Conservation (phyloP, 1,140 invertebrate genomes). For the Atta colombica region DNA sequence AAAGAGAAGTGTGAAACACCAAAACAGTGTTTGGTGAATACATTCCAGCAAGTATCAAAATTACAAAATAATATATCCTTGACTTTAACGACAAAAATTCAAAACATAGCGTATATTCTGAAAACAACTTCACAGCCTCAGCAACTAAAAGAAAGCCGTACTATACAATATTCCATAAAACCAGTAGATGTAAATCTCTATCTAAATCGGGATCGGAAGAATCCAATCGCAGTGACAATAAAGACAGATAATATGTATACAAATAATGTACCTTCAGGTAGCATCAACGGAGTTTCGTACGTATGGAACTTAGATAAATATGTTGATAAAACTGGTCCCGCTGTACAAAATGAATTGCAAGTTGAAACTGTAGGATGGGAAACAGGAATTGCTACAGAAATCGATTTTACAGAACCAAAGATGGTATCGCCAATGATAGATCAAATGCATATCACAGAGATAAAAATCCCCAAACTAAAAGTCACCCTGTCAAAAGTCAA, state of each 20-base stretch:
- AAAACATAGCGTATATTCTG: conserved; percentile 14
- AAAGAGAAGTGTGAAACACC: conserved; percentile 51
- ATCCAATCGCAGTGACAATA: neutral
- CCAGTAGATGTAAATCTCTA: neutral
- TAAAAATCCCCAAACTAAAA: neutral
- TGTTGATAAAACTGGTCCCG: neutral
- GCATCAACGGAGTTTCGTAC: neutral
- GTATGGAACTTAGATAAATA: conserved; percentile 43
- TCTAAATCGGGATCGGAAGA: too few species aligned
- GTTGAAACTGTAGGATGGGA: neutral
- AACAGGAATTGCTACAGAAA: neutral
- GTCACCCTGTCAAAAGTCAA: neutral
- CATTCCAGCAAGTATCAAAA: conserved; percentile 27
- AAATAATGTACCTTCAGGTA: neutral
- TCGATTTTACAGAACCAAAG: neutral
- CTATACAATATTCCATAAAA: neutral
- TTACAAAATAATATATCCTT: conserved; percentile 24
- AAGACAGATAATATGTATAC: neutral
- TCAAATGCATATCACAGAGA: neutral
- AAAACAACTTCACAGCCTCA: neutral
- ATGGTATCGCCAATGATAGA: neutral
- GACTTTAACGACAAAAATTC: conserved; percentile 10
- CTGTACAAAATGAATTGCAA: too few species aligned
- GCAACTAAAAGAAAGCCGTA: neutral
- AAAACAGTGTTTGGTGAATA: conserved; percentile 51